These are phyloP conservation scores for Enteromius paludinosus DNA, from an alignment of 2,797 vertebrate genomes.

Conservation along the genomic window DNA sequence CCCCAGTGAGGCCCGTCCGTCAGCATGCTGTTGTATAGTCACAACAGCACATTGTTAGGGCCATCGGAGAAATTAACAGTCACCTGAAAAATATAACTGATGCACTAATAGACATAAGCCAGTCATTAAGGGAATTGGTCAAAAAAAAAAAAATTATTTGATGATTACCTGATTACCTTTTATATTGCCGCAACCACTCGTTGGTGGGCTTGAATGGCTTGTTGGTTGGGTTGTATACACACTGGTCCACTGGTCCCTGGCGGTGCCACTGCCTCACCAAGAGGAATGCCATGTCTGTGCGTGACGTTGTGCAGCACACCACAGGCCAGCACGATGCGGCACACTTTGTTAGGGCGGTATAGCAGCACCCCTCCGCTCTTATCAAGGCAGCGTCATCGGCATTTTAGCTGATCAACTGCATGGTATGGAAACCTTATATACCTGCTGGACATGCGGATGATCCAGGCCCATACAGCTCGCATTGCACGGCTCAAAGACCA, in stretches of 20 bases:
- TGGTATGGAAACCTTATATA: too few species aligned
- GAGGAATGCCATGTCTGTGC: not conserved
- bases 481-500: not conserved
- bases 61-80: too few species aligned
- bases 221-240: not conserved
- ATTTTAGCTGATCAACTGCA: too few species aligned
- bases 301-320: not conserved
- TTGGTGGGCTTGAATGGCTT: not conserved
- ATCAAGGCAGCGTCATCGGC: not conserved
- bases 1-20: not conserved
- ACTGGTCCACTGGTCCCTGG: not conserved
- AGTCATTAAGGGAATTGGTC: constrained; percentile 11
- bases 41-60: too few species aligned
- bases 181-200: too few species aligned
- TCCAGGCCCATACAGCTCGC: not conserved
- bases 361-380: not conserved
- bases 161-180: not conserved
- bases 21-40: not conserved
- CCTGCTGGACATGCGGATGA: too few species aligned
- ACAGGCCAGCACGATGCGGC: not conserved
- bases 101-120: too few species aligned
- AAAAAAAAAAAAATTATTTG: constrained; percentile 2
- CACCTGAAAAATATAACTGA: too few species aligned
- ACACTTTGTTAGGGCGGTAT: not conserved
- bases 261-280: not conserved